Evolutionary conservation across 2,888 invertebrate genomes (phyloP).

Genomic region (Eudasyphora cyanicolor): DNA sequence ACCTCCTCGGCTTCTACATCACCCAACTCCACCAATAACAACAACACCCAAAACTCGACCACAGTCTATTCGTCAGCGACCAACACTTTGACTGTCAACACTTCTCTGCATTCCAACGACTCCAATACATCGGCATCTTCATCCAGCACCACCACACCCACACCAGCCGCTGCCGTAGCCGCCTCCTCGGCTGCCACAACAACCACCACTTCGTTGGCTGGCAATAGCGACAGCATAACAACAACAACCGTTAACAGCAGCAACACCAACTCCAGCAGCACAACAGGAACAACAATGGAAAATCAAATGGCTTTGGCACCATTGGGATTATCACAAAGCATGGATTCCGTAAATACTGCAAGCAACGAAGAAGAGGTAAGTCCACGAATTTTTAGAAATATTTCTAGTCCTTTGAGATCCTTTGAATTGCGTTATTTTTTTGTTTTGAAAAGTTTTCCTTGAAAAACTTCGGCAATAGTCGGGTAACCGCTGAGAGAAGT

Average conservation of each 20-base stretch:
- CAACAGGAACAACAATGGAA: slow-evolving; percentile 75
- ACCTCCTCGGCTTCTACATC: slow-evolving; percentile 68
- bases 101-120: slow-evolving; percentile 66
- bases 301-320: slow-evolving; percentile 83
- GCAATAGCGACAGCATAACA: slow-evolving; percentile 74
- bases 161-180: slow-evolving; percentile 56
- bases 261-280: slow-evolving; percentile 65
- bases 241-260: slow-evolving; percentile 68
- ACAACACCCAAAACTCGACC: slow-evolving; percentile 45
- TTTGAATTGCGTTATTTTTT: too few species aligned
- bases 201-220: slow-evolving; percentile 62
- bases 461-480: too few species aligned
- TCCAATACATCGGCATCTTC: slow-evolving; percentile 64
- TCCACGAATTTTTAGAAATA: too few species aligned
- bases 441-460: too few species aligned
- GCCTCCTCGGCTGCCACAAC: slow-evolving; percentile 60
- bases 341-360: slow-evolving; percentile 98
- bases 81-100: slow-evolving; percentile 36
- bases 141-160: slow-evolving; percentile 63
- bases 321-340: slow-evolving; percentile 95
- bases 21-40: slow-evolving; percentile 68
- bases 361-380: slow-evolving; percentile 98
- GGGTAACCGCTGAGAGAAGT: too few species aligned
- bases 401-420: too few species aligned
- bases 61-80: slow-evolving; percentile 18